These are phyloP conservation scores for Trichogramma dendrolimi DNA, from an alignment of 2,888 invertebrate genomes.

Conservation along the genomic window DNA sequence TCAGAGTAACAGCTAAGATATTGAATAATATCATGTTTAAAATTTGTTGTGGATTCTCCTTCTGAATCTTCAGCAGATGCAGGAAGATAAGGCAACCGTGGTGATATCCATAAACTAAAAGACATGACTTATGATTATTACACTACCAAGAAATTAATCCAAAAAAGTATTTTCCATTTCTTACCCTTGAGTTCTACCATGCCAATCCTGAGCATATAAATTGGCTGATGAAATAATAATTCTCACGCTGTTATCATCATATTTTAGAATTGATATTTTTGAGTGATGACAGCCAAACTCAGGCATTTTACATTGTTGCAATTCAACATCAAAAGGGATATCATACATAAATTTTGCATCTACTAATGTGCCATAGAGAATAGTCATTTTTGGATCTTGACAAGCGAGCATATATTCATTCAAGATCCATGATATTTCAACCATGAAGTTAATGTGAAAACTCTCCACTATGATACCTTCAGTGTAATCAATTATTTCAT, in stretches of 20 bases:
- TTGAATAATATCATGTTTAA: slow-evolving; percentile 72
- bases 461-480: slow-evolving; percentile 70
- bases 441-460: slow-evolving; percentile 87
- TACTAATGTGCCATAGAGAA: slow-evolving; percentile 33
- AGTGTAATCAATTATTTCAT: slow-evolving; percentile 73
- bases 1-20: slow-evolving; percentile 75
- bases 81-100: slow-evolving; percentile 65
- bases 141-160: background rate
- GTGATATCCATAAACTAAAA: slow-evolving; percentile 82
- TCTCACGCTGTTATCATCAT: slow-evolving; percentile 75
- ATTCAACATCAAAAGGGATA: slow-evolving; percentile 37
- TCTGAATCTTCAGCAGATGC: slow-evolving; percentile 53
- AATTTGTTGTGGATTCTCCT: slow-evolving; percentile 82
- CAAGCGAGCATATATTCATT: slow-evolving; percentile 79
- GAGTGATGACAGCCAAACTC: slow-evolving; percentile 43
- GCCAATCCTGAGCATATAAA: slow-evolving; percentile 87
- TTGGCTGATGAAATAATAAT: slow-evolving; percentile 90
- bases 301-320: slow-evolving; percentile 35
- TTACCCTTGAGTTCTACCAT: slow-evolving; percentile 87
- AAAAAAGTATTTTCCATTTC: background rate
- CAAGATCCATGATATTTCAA: slow-evolving; percentile 83
- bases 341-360: slow-evolving; percentile 12
- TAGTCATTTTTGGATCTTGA: slow-evolving; percentile 56
- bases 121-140: slow-evolving; percentile 2
- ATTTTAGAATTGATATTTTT: slow-evolving; percentile 83